Evolutionary conservation across 2,888 invertebrate genomes (phyloP).

Genomic region (Pollenia labialis): DNA sequence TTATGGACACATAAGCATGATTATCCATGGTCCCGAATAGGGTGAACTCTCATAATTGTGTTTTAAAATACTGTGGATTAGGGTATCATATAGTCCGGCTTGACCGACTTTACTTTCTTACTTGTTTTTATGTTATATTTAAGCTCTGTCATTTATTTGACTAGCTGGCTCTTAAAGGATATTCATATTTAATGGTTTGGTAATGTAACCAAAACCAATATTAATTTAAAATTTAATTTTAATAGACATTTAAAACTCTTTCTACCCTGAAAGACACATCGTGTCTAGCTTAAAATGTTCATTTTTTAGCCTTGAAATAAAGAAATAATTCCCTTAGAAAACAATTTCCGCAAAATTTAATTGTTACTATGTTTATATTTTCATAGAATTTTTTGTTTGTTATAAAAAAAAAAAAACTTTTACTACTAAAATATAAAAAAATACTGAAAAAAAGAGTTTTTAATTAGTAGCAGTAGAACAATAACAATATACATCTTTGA

Average conservation of each 20-base stretch:
- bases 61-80: no score
- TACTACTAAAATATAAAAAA: background rate
- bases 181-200: no score
- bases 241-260: conserved; percentile 6
- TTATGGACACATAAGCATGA: no score
- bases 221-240: background rate
- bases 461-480: conserved; percentile 66
- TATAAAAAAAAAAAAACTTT: conserved; percentile 28
- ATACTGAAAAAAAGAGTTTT: conserved; percentile 53
- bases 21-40: no score
- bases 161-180: no score
- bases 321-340: background rate
- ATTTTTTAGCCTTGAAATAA: conserved; percentile 34
- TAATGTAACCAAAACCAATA: no score
- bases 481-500: conserved; percentile 32
- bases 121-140: no score
- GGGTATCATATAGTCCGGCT: no score
- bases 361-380: conserved; percentile 30
- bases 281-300: conserved; percentile 3
- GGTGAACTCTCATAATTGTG: no score
- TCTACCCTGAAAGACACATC: background rate
- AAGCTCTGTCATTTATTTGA: no score
- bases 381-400: conserved; percentile 31
- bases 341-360: conserved; percentile 40
- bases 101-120: no score